phyloP scores from a whole-genome alignment of 2,113 vertebrate genomes.

The Turdus rufiventris region DNA sequence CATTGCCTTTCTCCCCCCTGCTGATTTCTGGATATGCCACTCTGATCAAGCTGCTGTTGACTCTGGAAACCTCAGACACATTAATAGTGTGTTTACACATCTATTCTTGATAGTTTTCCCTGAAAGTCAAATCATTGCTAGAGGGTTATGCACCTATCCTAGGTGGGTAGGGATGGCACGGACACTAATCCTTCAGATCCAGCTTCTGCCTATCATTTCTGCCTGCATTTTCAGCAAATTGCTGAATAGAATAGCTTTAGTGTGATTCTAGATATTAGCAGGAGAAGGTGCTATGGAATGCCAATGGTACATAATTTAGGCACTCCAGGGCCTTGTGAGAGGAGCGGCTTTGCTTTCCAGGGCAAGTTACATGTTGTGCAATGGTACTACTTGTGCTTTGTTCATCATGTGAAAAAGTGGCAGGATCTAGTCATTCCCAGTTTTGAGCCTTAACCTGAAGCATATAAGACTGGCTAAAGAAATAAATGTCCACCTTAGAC shows the following conservation, averaged over 20 bases:
- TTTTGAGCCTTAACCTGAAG: background rate
- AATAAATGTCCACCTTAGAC: background rate
- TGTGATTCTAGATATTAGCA: background rate
- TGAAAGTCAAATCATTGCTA: background rate
- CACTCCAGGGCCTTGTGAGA: background rate
- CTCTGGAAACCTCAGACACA: background rate
- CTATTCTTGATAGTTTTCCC: background rate
- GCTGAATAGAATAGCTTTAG: background rate
- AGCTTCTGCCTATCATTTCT: background rate
- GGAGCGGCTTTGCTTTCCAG: background rate
- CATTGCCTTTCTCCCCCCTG: background rate
- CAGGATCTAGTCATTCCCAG: background rate
- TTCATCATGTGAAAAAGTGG: background rate
- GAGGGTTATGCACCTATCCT: background rate
- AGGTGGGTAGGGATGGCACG: background rate
- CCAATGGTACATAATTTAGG: background rate
- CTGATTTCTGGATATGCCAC: background rate
- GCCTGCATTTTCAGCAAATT: background rate
- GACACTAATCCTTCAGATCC: background rate
- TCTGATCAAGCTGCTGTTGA: background rate
- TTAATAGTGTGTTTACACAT: background rate
- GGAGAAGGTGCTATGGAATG: background rate
- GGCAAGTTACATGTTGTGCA: background rate
- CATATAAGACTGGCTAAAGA: background rate
- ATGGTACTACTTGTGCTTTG: background rate